Evolutionary conservation across 2,888 invertebrate species (phyloP), one percentile per base, ranked within the genome.

Genomic region (Volucella inanis): DNA sequence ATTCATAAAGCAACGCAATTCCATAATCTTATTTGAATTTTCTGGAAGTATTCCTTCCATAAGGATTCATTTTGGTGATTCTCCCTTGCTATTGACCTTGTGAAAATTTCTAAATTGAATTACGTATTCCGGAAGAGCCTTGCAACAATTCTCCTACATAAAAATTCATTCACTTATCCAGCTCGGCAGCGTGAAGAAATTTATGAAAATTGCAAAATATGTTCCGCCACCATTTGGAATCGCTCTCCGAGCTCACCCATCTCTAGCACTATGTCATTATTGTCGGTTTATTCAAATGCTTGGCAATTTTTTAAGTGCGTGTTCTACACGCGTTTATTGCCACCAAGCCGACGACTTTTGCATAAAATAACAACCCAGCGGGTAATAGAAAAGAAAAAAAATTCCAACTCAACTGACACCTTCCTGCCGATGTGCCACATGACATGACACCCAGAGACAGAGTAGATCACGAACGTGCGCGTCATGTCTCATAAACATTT

Each of bases 401-500:
- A 83, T 68, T 78, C 79, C 80, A 79, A 84, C 65, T 55, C 79
- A 80, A 84, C 84, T 80, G 84, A 84, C 84, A 84, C 84, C 80
- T 80, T 80, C 62, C 67, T 65, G 77, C 43, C 62, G 18, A 82
- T 70, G 84, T 75, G 80, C 47, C 75, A 80, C 62, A 67, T 77
- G 52, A 78, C 78, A 78, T 71, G 78, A 78, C 77, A 77, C 68
- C 61, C 70, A 59, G 57, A 47, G 68, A 50, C 57, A 31, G 3
- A 22, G 47, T 49, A 57, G 50, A 14, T 31, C 52, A 41, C 55
- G n/a, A 6, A 61, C 39, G 57, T 80, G 65, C 76, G 81, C 81
- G 85, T 85, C 85, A 85, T 85, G 85, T 85, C 85, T 85, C 85
- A 85, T 85, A 85, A 85, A 85, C 85, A 85, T 85, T 85, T 85